Base-by-base conservation (phyloP, 1,140 invertebrate species). In the Camponotus floridanus region DNA sequence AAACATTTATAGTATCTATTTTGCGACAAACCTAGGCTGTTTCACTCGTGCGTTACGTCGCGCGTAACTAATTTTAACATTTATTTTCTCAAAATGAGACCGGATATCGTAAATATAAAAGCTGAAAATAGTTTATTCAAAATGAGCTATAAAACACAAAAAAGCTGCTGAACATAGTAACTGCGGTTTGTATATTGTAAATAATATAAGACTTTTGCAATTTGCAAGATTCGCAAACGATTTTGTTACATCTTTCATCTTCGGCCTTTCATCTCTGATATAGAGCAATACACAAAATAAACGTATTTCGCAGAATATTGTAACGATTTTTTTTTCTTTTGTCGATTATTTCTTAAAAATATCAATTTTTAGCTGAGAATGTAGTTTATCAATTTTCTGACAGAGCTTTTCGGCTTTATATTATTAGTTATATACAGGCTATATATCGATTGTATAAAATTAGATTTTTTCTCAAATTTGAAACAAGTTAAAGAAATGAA, bases 171-270 rank as follows among this genome's bases (percentile, higher is more conserved):
- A 26, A 48, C 13, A 15, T 26, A 48, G 67, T 31, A 48, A 70
- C 21, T 7, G 21, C n/a, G n/a, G 65, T 18, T 18, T 51, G 2
- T 70, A 36, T 26, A 33, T 71, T 31, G 18, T 18, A 7, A 73
- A 36, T 9, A 73, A 33, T 13, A 18, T 21, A 51, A 18, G 8
- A 55, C 31, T n/a, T 55, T 55, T 55, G 18, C n/a, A 70, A 70
- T 21, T 4, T 15, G 7, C 18, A 51, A 8, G 33, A 74, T 36
- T 39, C 26, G 73, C 36, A 62, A 45, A 62, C 15, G 15, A n/a
- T 18, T 73, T 62, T 42, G n/a, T 61, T 61, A 42, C 39, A 55
- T 55, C 70, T 33, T 68, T 68, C 65, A 64, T 64, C 31, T 48
- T 68, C 7, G 21, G 18, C 3, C 48, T 59, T 57, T 36, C n/a